Base-by-base conservation (phyloP, 2,113 vertebrate species). In the Hipposideros armiger region DNA sequence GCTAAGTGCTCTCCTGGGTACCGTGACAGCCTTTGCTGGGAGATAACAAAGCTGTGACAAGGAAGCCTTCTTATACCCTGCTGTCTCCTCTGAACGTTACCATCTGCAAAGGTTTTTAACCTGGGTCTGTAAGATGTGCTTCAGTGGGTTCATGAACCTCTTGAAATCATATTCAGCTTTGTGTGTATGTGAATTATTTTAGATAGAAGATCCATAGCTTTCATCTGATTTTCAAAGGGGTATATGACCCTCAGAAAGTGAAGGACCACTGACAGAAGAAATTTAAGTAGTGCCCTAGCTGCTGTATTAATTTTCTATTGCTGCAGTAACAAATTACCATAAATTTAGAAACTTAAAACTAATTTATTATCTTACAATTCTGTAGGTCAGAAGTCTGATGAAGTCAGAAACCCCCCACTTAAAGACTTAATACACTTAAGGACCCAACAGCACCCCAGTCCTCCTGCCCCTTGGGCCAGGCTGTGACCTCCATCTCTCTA, bases 141-240 rank as follows among this genome's bases (percentile, higher is more conserved):
- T 50, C 74, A 32, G 14, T 77, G 67, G 20, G 4, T 62, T 89
- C 77, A 78, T 28, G 76, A 76, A 86, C 36, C 40, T 32, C 80
- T 80, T 11, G 14, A 58, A 81, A 62, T 45, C 56, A 32, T 81
- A 66, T 86, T 73, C n/a, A 62, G 22, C 56, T 82, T 22, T 42
- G 9, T 60, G 24, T 47, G 2, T 76, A 1, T 42, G 24, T 47
- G 76, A 93, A 36, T 73, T 64, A 30, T 64, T 60, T 47, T 47
- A 47, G 30, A 78, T 1, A 69, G 54, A 86, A 86, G 64, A 82
- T 36, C 13, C 10, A 4, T 17, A 56, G 56, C 56, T 72, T 52
- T 74, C 58, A 40, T 81, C 50, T 67, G 58, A 24, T 95, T 95
- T 58, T 81, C 36, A 87, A 66, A 86, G 42, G 17, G 16, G 28